Evolutionary conservation across 2,113 vertebrate genomes (phyloP).

Genomic region (Pteropus alecto): DNA sequence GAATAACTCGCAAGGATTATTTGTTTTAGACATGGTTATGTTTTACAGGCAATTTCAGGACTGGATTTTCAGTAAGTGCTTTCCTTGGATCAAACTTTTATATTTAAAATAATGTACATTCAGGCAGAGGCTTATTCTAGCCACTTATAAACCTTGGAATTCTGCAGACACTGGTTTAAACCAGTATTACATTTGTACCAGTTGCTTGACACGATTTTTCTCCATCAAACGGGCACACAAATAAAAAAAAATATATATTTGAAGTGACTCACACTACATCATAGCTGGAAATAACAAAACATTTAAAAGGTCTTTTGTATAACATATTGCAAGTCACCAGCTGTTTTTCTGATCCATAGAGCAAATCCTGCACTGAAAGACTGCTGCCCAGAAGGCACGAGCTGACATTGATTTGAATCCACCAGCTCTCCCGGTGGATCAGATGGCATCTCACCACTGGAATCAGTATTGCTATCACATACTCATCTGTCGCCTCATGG

Average conservation of each 20-base stretch:
- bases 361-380: conserved; percentile 69
- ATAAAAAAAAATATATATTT: background rate
- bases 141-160: conserved; percentile 9
- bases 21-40: background rate
- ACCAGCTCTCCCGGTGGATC: conserved; percentile 60
- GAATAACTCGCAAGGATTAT: background rate
- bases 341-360: conserved; percentile 78
- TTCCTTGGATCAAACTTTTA: conserved; percentile 38
- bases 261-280: conserved; percentile 49
- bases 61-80: conserved; percentile 9
- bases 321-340: conserved; percentile 74
- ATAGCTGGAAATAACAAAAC: conserved; percentile 61
- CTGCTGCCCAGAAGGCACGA: conserved; percentile 74
- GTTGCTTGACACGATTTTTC: conserved; percentile 59
- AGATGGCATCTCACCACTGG: conserved; percentile 58
- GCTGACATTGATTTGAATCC: conserved; percentile 64
- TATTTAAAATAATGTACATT: background rate
- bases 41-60: conserved; percentile 42
- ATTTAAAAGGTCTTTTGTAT: conserved; percentile 72
- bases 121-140: background rate
- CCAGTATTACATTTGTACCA: conserved; percentile 40
- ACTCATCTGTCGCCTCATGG: conserved; percentile 61
- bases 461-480: conserved; percentile 74
- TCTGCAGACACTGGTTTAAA: conserved; percentile 2
- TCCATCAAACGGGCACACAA: conserved; percentile 38